Conservation (phyloP, 2,888 invertebrate genomes). For the Rhagophthalmus giganteus region DNA sequence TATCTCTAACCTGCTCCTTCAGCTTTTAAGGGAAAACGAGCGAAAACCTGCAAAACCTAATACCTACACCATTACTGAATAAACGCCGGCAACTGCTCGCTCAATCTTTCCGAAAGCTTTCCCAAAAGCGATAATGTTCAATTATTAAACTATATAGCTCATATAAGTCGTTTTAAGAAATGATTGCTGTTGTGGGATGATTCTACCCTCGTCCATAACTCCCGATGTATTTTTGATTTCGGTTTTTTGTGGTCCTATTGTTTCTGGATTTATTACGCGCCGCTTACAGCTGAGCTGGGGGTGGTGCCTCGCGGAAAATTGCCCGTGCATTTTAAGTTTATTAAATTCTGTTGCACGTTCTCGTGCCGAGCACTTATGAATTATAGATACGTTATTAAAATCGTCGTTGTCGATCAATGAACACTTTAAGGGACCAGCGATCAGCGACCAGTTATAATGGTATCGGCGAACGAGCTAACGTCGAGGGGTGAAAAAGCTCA, state of each 20-base stretch:
- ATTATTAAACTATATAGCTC: slow-evolving; percentile 58
- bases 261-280: slow-evolving; percentile 41
- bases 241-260: slow-evolving; percentile 42
- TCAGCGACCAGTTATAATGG: too few species aligned
- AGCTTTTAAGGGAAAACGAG: slow-evolving; percentile 31
- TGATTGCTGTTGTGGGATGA: slow-evolving; percentile 48
- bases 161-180: slow-evolving; percentile 56
- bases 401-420: too few species aligned
- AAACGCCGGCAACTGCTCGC: slow-evolving; percentile 42
- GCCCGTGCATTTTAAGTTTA: background rate
- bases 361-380: too few species aligned
- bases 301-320: too few species aligned
- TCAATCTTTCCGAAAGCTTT: slow-evolving; percentile 57
- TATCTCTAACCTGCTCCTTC: slow-evolving; percentile 40
- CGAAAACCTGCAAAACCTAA: slow-evolving; percentile 33
- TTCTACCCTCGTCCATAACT: slow-evolving; percentile 38
- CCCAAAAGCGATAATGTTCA: slow-evolving; percentile 56
- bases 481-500: too few species aligned
- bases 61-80: slow-evolving; percentile 23
- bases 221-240: slow-evolving; percentile 53
- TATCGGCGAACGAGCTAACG: too few species aligned
- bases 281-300: slow-evolving; percentile 7
- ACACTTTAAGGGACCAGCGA: too few species aligned
- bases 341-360: slow-evolving; percentile 2
- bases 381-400: too few species aligned